These are phyloP conservation scores for Ailuropoda melanoleuca DNA, from an alignment of 2,113 vertebrate species.

Conservation along the genomic window DNA sequence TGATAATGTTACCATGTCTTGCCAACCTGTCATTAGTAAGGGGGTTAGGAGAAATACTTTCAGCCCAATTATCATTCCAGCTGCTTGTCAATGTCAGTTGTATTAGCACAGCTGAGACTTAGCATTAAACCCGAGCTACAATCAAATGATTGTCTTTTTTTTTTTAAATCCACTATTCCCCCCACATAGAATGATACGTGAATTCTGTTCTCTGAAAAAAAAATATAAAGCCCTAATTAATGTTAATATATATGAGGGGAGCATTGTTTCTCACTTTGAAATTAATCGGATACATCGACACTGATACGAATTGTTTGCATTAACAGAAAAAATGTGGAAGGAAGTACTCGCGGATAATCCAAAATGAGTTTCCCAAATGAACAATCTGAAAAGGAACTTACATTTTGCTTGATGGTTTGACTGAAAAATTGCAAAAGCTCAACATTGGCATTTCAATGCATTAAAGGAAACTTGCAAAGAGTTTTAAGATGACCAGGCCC, in stretches of 20 bases:
- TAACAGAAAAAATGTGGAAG: not conserved
- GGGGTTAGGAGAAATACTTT: not conserved
- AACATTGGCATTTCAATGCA: not conserved
- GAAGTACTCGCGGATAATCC: not conserved
- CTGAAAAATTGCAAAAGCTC: not conserved
- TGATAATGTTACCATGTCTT: not conserved
- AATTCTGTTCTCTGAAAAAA: slow-evolving; percentile 46
- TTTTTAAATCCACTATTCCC: slow-evolving; percentile 16
- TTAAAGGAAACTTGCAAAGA: not conserved
- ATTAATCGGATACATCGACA: not conserved
- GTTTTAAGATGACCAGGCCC: not conserved
- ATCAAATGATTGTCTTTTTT: slow-evolving; percentile 64
- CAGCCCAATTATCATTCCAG: slow-evolving; percentile 57
- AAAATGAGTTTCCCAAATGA: not conserved
- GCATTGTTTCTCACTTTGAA: not conserved
- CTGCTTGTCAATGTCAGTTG: slow-evolving; percentile 29
- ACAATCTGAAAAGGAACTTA: not conserved
- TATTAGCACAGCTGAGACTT: slow-evolving; percentile 52
- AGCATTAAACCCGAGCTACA: slow-evolving; percentile 18
- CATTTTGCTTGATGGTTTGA: not conserved
- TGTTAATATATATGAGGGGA: not conserved
- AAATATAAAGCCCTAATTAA: not conserved
- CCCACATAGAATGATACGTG: not conserved
- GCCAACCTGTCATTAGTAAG: slow-evolving; percentile 26
- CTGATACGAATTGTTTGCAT: not conserved